Percentiles rank a stretch among this genome's conserved stretches.
Conservation (phyloP, 2,888 invertebrate species). For the Drosophila rellima region DNA sequence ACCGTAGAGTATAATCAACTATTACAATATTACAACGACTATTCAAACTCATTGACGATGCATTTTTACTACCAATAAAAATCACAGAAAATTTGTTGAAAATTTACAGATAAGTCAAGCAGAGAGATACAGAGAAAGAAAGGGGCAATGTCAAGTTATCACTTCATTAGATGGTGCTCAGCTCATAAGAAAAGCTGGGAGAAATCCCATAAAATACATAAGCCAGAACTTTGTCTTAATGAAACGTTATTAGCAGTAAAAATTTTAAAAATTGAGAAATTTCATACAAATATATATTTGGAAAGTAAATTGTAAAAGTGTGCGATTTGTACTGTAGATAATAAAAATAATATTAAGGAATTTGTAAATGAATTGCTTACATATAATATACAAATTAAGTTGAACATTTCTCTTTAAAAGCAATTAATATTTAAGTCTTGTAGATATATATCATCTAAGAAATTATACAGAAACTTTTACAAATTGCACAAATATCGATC, state of each 20-base stretch:
- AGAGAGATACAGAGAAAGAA: slow-evolving; percentile 2
- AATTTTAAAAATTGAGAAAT: background rate
- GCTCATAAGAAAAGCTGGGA: slow-evolving; percentile 13
- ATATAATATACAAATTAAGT: background rate
- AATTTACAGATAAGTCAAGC: slow-evolving; percentile 47
- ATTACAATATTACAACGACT: slow-evolving; percentile 63
- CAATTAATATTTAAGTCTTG: background rate
- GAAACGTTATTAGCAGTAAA: slow-evolving; percentile 21
- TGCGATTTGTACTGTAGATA: too few species aligned
- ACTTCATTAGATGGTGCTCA: slow-evolving; percentile 63
- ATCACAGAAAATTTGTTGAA: slow-evolving; percentile 70
- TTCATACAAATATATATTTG: slow-evolving; percentile 4
- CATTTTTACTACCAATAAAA: slow-evolving; percentile 65
- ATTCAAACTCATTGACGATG: slow-evolving; percentile 54
- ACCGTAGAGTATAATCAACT: slow-evolving; percentile 38
- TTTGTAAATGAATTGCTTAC: too few species aligned
- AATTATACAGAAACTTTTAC: background rate
- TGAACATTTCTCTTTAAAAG: background rate
- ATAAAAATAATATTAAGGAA: too few species aligned
- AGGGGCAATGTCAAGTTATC: slow-evolving; percentile 52
- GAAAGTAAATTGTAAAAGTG: background rate
- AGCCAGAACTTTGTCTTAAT: slow-evolving; percentile 18
- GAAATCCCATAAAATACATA: slow-evolving; percentile 2
- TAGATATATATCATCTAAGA: background rate
- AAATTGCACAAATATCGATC: slow-evolving; percentile 15